Conservation (phyloP, 2,888 invertebrate genomes). For the Cephus pulcher region DNA sequence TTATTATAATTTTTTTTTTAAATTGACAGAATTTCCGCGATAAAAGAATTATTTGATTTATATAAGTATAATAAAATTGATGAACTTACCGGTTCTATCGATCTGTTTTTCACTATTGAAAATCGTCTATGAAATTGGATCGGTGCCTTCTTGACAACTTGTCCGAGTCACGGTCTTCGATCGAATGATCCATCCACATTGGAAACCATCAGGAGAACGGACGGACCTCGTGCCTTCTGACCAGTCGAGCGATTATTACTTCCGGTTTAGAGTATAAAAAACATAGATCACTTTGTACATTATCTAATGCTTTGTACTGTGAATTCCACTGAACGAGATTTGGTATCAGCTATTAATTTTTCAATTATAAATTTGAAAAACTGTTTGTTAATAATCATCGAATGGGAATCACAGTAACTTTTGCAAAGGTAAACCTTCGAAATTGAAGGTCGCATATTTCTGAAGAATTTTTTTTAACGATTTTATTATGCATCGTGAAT, state of each 20-base stretch:
- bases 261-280: slow-evolving; percentile 7
- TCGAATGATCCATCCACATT: slow-evolving; percentile 13
- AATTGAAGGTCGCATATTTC: not conserved
- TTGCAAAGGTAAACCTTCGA: not conserved
- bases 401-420: not conserved
- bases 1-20: not conserved
- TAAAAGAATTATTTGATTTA: not conserved
- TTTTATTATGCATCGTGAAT: not conserved
- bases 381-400: not conserved
- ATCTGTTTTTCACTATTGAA: not conserved
- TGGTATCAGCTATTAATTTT: not conserved
- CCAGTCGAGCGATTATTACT: slow-evolving; percentile 14
- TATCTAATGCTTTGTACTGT: not conserved
- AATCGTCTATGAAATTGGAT: not conserved
- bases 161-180: slow-evolving; percentile 10
- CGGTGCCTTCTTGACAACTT: not conserved
- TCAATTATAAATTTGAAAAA: not conserved
- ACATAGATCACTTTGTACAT: not conserved
- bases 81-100: not conserved
- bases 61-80: not conserved
- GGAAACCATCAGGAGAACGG: not conserved
- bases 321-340: not conserved
- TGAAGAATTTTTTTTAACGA: not conserved
- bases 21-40: not conserved
- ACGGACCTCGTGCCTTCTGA: slow-evolving; percentile 20